A percentile compares a stretch with the other conserved stretches of the same genome.
Conservation (phyloP, 2,888 invertebrate species). For the Eucera pruinosa region DNA sequence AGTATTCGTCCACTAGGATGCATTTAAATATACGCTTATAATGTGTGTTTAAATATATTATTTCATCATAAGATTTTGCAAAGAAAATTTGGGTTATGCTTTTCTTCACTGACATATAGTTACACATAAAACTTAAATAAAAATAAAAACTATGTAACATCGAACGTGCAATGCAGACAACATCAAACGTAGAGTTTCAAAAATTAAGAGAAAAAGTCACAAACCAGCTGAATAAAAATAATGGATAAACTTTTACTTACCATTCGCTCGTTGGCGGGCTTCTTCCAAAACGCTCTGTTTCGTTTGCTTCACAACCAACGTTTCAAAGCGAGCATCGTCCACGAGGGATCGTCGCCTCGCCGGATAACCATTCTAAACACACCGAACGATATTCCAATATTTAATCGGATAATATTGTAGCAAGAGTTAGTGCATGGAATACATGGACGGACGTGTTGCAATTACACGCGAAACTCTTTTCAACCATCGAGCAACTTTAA, state of each 20-base stretch:
- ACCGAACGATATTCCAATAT: background rate
- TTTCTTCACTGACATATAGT: too few species aligned
- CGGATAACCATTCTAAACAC: slow-evolving; percentile 94
- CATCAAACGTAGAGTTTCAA: too few species aligned
- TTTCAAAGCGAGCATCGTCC: slow-evolving; percentile 99
- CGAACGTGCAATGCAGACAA: too few species aligned
- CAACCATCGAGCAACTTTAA: slow-evolving; percentile 14
- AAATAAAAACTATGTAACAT: too few species aligned
- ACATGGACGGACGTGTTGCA: background rate
- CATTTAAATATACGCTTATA: background rate
- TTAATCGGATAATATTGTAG: background rate
- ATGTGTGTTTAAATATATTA: too few species aligned
- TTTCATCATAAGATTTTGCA: too few species aligned
- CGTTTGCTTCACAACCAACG: slow-evolving; percentile 96
- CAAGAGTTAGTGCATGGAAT: background rate
- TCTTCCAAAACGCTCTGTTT: slow-evolving; percentile 96
- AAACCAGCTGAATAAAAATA: too few species aligned
- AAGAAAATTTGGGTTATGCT: too few species aligned
- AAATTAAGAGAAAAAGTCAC: too few species aligned
- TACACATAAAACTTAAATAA: too few species aligned
- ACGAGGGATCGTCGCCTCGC: slow-evolving; percentile 97
- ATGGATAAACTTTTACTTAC: slow-evolving; percentile 85
- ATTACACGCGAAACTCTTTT: background rate
- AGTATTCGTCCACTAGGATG: too few species aligned
- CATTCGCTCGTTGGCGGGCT: slow-evolving; percentile 94